These are phyloP conservation scores for Amblyraja radiata DNA, from an alignment of 2,797 vertebrate genomes.

Conservation along the genomic window DNA sequence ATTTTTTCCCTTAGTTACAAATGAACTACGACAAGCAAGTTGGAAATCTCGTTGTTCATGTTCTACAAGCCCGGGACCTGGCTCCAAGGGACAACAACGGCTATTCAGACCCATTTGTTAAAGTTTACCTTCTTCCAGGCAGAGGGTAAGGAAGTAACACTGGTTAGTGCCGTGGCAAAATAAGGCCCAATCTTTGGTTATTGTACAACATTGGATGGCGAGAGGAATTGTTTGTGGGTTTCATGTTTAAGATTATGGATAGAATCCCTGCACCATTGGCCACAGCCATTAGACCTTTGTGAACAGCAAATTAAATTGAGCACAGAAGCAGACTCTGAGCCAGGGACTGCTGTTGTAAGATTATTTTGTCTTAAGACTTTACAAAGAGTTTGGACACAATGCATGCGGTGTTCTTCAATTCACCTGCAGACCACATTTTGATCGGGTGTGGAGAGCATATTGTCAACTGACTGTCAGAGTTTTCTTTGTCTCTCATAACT, in stretches of 20 bases:
- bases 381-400: too few species aligned
- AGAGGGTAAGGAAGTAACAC: slow-evolving; percentile 77
- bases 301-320: background rate
- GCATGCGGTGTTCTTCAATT: background rate
- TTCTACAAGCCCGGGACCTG: slow-evolving; percentile 94
- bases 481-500: background rate
- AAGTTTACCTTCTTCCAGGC: slow-evolving; percentile 94
- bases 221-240: background rate
- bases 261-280: background rate
- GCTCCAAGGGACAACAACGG: slow-evolving; percentile 86
- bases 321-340: background rate
- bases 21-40: slow-evolving; percentile 94
- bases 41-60: slow-evolving; percentile 92
- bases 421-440: background rate
- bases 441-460: background rate
- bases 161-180: background rate
- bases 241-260: background rate
- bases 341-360: too few species aligned
- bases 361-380: background rate
- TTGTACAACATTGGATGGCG: background rate
- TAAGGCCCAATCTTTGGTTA: background rate
- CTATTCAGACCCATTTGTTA: slow-evolving; percentile 96
- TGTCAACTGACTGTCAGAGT: background rate
- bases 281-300: background rate
- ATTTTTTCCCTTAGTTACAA: slow-evolving; percentile 73